Evolutionary conservation across 2,113 vertebrate genomes (phyloP).

Genomic region (Microtus montanus): DNA sequence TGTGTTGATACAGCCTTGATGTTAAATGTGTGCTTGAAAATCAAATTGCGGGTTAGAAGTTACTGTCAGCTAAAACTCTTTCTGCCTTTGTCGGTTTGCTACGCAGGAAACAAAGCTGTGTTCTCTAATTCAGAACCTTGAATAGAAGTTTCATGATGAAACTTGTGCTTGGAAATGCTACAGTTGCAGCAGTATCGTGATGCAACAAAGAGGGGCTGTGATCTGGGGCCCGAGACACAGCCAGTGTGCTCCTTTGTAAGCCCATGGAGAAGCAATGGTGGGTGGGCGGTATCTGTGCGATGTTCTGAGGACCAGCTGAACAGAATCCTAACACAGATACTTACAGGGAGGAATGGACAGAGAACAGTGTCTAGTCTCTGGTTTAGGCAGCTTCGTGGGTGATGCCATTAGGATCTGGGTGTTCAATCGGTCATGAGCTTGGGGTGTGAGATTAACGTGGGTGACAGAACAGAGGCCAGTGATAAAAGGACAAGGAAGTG

Average conservation of each 20-base stretch:
- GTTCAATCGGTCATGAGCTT: background rate
- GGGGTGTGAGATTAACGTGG: background rate
- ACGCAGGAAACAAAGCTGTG: background rate
- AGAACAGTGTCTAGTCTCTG: background rate
- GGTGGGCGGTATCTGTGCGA: background rate
- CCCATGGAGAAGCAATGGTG: background rate
- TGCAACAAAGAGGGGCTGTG: background rate
- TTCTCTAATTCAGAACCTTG: background rate
- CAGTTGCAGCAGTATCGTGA: background rate
- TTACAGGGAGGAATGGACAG: background rate
- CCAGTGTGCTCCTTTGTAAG: background rate
- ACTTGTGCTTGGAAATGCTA: constrained; percentile 29
- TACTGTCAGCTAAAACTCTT: background rate
- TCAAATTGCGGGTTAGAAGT: background rate
- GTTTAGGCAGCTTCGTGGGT: background rate
- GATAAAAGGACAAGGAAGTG: background rate
- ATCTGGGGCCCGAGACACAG: background rate
- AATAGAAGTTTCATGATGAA: background rate
- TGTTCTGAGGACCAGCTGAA: background rate
- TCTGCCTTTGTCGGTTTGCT: background rate
- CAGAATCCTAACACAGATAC: background rate
- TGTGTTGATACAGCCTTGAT: background rate
- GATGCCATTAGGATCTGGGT: background rate
- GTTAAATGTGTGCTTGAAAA: background rate
- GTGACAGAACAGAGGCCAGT: background rate